These are phyloP conservation scores for Seriola aureovittata DNA, from an alignment of 2,113 vertebrate genomes.

Conservation along the genomic window DNA sequence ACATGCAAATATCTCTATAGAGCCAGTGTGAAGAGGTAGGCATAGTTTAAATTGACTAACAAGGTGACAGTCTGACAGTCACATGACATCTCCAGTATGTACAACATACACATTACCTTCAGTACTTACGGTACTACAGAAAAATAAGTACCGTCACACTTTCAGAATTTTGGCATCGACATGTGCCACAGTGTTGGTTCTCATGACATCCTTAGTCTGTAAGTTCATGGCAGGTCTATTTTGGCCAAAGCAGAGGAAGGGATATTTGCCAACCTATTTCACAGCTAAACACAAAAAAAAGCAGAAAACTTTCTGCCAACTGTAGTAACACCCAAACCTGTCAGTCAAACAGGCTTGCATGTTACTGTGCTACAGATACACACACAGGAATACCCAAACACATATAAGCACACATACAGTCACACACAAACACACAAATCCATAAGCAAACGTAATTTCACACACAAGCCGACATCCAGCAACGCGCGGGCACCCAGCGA, in stretches of 20 bases:
- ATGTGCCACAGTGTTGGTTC: no score
- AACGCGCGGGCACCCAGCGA: slow-evolving; percentile 39
- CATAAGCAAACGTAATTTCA: slow-evolving; percentile 43
- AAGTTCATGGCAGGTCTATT: slow-evolving; percentile 8
- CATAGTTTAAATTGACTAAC: no score
- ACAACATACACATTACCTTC: no score
- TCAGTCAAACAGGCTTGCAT: slow-evolving; percentile 43
- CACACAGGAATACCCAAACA: background rate
- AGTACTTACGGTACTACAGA: no score
- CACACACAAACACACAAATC: slow-evolving; percentile 34
- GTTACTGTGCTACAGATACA: background rate
- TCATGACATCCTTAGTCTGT: no score
- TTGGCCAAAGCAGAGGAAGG: background rate
- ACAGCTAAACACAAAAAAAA: slow-evolving; percentile 28
- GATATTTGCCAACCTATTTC: slow-evolving; percentile 48
- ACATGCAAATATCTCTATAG: no score
- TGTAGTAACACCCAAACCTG: slow-evolving; percentile 43
- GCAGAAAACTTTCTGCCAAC: slow-evolving; percentile 30
- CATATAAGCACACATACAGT: slow-evolving; percentile 4
- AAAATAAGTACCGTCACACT: no score
- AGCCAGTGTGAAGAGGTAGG: no score
- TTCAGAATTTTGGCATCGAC: no score
- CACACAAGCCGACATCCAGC: slow-evolving; percentile 31
- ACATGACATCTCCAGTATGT: no score
- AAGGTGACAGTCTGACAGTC: no score